Percentiles rank a stretch among this genome's conserved stretches.
These are phyloP conservation scores for Sesia bembeciformis DNA, from an alignment of 2,888 invertebrate genomes.

Conservation along the genomic window DNA sequence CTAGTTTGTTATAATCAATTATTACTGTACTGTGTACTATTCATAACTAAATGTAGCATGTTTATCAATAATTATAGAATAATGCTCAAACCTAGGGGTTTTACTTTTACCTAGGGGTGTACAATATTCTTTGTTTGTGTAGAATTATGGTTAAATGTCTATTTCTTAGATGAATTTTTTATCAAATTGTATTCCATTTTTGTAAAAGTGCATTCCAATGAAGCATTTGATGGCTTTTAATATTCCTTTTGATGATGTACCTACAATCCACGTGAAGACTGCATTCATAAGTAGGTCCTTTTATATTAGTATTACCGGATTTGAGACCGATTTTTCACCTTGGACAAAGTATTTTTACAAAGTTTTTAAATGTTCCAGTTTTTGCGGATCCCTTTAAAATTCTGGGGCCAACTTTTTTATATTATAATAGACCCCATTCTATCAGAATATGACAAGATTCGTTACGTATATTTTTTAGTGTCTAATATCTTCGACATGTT, in stretches of 20 bases:
- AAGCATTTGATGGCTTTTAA: slow-evolving; percentile 30
- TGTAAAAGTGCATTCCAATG: slow-evolving; percentile 34
- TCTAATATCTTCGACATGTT: not conserved
- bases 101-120: slow-evolving; percentile 53
- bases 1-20: slow-evolving; percentile 52
- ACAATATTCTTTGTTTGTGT: slow-evolving; percentile 40
- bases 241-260: slow-evolving; percentile 46
- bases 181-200: slow-evolving; percentile 49
- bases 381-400: slow-evolving; percentile 39
- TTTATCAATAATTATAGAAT: slow-evolving; percentile 61
- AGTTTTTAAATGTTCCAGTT: slow-evolving; percentile 45
- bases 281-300: slow-evolving; percentile 52
- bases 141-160: slow-evolving; percentile 31
- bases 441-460: not conserved
- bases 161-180: slow-evolving; percentile 30
- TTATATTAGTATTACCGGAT: slow-evolving; percentile 27
- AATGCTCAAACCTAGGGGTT: slow-evolving; percentile 70
- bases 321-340: slow-evolving; percentile 42
- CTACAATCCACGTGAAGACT: slow-evolving; percentile 57
- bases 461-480: not conserved
- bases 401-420: slow-evolving; percentile 66
- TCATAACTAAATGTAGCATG: slow-evolving; percentile 50
- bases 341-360: slow-evolving; percentile 41
- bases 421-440: slow-evolving; percentile 13
- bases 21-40: slow-evolving; percentile 40